These are phyloP conservation scores for Dissostichus mawsoni DNA, from an alignment of 2,113 vertebrate species.

Conservation along the genomic window DNA sequence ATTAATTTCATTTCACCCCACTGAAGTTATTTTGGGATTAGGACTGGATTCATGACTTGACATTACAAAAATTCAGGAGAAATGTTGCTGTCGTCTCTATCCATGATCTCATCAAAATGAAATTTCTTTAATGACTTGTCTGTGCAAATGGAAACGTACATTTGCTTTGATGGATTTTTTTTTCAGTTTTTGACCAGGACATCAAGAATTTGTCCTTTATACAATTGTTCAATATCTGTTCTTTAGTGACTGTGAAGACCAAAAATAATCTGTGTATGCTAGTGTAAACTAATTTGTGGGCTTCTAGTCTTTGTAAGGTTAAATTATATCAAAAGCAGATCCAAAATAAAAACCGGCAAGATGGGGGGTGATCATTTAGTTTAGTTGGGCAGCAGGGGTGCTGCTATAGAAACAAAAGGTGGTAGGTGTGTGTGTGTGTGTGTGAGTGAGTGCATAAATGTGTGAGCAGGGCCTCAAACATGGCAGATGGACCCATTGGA, in stretches of 20 bases:
- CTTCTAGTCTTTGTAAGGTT: not conserved
- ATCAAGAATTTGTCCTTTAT: not conserved
- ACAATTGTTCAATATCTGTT: not conserved
- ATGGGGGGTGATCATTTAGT: not conserved
- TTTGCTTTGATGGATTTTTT: not conserved
- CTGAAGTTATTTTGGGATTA: not conserved
- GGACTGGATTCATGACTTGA: not conserved
- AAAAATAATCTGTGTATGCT: not conserved
- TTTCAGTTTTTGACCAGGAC: not conserved
- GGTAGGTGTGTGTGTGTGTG: not conserved
- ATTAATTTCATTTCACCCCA: not conserved
- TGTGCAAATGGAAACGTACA: not conserved
- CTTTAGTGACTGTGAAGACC: not conserved
- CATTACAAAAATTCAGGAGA: too few relatives aligned
- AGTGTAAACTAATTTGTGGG: not conserved
- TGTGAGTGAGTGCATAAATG: not conserved
- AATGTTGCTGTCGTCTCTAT: too few relatives aligned
- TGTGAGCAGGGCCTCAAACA: slow-evolving; percentile 16
- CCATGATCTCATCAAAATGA: not conserved
- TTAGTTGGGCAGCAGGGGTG: not conserved
- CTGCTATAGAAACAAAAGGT: not conserved
- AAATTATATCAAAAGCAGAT: not conserved
- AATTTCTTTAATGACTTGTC: not conserved
- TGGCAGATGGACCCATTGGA: slow-evolving; percentile 44
- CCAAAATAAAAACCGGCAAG: not conserved